Conservation (phyloP, 1,140 invertebrate genomes). For the Drosophila quadrilineata region DNA sequence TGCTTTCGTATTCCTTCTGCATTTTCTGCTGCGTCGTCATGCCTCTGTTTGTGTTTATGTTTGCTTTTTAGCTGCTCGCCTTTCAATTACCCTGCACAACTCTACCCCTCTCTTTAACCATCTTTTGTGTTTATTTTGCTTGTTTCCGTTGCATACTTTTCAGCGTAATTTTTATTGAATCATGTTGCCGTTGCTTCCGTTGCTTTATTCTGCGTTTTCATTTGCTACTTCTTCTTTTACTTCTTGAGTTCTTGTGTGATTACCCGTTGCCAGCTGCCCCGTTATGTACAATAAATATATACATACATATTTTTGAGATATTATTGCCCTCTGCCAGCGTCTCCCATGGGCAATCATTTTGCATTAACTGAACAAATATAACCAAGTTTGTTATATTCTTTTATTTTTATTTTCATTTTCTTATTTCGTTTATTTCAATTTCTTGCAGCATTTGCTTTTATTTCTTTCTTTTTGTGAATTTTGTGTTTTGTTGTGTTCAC, state of each 20-base stretch:
- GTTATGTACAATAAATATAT: too few species aligned
- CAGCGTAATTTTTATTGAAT: slow-evolving; percentile 78
- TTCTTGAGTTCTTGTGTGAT: too few species aligned
- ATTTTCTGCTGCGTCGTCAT: slow-evolving; percentile 41
- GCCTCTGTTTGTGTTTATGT: slow-evolving; percentile 32
- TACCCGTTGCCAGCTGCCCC: too few species aligned
- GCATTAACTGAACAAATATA: slow-evolving; percentile 77
- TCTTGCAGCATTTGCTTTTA: slow-evolving; percentile 34
- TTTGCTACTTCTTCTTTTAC: slow-evolving; percentile 32
- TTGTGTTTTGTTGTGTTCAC: too few species aligned
- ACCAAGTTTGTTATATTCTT: slow-evolving; percentile 79
- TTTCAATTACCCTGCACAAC: background rate
- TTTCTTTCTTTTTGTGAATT: slow-evolving; percentile 28
- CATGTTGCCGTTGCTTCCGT: slow-evolving; percentile 42
- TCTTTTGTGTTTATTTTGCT: slow-evolving; percentile 37
- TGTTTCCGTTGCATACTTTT: slow-evolving; percentile 74
- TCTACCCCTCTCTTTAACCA: too few species aligned
- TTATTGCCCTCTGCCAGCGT: slow-evolving; percentile 27
- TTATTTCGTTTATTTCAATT: slow-evolving; percentile 76
- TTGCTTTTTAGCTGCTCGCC: slow-evolving; percentile 24
- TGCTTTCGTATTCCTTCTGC: slow-evolving; percentile 61
- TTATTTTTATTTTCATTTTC: too few species aligned
- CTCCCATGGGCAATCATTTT: slow-evolving; percentile 70
- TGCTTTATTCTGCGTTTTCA: too few species aligned
- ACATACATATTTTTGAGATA: slow-evolving; percentile 40